Evolutionary conservation across 2,113 vertebrate genomes (phyloP).

Genomic region (Oenanthe melanoleuca): DNA sequence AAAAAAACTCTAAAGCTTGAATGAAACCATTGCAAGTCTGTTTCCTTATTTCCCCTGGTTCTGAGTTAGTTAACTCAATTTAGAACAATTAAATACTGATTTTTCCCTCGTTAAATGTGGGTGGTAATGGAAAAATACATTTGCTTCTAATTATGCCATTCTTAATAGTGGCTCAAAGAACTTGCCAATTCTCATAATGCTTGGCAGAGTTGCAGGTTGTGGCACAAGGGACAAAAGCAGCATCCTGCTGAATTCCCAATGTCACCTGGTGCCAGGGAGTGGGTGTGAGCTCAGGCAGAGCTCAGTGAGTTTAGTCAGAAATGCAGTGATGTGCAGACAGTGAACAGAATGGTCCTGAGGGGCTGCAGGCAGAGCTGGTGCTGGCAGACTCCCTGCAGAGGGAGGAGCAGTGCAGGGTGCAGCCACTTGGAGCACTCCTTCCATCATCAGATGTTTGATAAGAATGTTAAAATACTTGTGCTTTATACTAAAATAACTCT

Average conservation of each 20-base stretch:
- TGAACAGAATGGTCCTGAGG: not conserved
- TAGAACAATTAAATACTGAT: not conserved
- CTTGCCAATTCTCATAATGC: not conserved
- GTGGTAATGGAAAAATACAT: not conserved
- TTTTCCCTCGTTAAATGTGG: not conserved
- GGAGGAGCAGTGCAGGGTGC: not conserved
- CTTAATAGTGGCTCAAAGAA: not conserved
- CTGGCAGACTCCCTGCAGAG: not conserved
- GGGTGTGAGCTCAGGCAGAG: not conserved
- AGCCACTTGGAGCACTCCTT: not conserved
- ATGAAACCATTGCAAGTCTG: not conserved
- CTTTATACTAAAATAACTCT: not conserved
- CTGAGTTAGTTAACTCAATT: not conserved
- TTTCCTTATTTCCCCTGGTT: not conserved
- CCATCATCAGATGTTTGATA: not conserved
- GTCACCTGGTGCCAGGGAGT: not conserved
- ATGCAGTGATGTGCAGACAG: not conserved
- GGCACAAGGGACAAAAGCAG: not conserved
- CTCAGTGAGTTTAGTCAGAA: not conserved
- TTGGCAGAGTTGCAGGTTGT: not conserved
- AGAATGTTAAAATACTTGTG: not conserved
- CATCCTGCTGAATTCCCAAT: not conserved
- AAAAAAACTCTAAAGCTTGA: not conserved
- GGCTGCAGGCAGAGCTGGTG: not conserved
- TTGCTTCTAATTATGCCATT: not conserved